phyloP scores from a whole-genome alignment of 2,797 vertebrate species.

The Falco columbarius region DNA sequence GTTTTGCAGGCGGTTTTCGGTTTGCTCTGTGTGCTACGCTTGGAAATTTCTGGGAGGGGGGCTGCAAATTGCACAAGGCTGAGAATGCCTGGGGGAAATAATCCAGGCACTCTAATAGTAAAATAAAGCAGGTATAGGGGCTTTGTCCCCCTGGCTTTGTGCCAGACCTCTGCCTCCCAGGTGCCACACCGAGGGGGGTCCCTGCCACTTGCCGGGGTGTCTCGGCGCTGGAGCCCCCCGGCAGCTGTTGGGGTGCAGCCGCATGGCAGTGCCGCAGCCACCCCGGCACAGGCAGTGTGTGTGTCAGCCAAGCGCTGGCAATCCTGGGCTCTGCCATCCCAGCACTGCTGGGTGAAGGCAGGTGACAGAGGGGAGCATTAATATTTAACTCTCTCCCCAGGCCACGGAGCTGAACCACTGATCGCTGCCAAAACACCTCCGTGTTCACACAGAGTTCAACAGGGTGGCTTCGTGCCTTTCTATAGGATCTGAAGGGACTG shows the following conservation, averaged over 20 bases:
- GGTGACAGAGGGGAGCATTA: neutral
- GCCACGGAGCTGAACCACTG: neutral
- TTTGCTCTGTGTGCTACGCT: neutral
- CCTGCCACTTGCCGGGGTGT: neutral
- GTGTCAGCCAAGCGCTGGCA: neutral
- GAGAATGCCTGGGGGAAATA: neutral
- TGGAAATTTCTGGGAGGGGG: neutral
- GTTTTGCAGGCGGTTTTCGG: neutral
- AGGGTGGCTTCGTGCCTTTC: neutral
- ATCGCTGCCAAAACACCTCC: neutral
- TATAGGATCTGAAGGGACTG: neutral
- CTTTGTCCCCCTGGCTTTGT: neutral
- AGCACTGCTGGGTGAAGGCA: rapidly evolving
- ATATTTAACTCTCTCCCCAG: conserved; percentile 16
- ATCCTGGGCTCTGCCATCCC: neutral
- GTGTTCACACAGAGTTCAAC: neutral
- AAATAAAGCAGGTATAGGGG: neutral
- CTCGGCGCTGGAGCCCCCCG: neutral
- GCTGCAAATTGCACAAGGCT: neutral
- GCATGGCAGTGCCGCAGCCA: neutral
- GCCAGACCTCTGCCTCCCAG: neutral
- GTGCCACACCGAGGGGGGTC: rapidly evolving
- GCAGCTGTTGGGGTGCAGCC: neutral
- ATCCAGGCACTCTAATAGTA: neutral
- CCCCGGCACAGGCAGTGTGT: rapidly evolving